phyloP scores from a whole-genome alignment of 2,888 invertebrate genomes.

The Pristionchus exspectatus region DNA sequence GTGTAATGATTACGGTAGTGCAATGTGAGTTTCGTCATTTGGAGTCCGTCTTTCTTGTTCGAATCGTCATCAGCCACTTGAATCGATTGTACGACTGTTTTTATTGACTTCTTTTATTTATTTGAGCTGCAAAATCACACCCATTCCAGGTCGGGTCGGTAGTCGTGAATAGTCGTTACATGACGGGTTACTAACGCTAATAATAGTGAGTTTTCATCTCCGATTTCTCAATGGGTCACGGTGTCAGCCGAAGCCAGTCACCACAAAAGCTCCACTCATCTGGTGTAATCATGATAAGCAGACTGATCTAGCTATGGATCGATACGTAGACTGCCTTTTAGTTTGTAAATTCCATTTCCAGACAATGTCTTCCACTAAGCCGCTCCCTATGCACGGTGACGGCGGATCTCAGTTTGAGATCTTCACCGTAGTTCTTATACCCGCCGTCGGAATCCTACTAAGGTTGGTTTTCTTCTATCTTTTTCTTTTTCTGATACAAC shows the following conservation, averaged over 20 bases:
- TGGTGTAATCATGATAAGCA: neutral
- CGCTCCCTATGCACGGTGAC: conserved; percentile 46
- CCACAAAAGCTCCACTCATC: neutral
- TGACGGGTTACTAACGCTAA: conserved; percentile 49
- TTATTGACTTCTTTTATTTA: neutral
- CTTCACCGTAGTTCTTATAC: conserved; percentile 2
- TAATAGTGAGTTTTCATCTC: conserved; percentile 7
- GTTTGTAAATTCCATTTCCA: neutral
- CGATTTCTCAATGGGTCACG: neutral
- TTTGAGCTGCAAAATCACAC: neutral
- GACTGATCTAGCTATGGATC: neutral
- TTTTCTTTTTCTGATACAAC: neutral
- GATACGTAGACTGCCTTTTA: neutral
- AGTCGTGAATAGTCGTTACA: neutral
- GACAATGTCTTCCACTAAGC: conserved; percentile 29
- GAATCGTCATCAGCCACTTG: conserved; percentile 18
- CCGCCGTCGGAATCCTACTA: conserved; percentile 50
- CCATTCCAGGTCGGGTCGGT: conserved; percentile 14
- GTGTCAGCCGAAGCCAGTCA: neutral
- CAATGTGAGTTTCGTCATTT: neutral
- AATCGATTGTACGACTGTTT: neutral
- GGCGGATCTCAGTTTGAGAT: conserved; percentile 50
- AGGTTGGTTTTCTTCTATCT: neutral
- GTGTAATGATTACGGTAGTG: conserved; percentile 18
- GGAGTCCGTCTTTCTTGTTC: neutral